Conservation (phyloP, 2,797 vertebrate species). For the Enteromius argenteus region DNA sequence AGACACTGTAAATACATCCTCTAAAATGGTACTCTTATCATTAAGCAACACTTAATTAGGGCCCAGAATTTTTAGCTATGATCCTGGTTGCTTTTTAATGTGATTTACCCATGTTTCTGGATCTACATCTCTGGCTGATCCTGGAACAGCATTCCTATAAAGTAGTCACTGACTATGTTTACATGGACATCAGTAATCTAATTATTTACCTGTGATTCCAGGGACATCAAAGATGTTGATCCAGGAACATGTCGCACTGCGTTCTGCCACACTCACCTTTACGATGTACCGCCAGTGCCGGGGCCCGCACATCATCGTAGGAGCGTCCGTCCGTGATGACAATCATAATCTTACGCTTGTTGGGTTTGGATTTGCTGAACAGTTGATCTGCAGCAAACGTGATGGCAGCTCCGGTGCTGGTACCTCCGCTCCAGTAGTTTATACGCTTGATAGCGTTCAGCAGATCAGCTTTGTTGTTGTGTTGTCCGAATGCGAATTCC, state of each 20-base stretch:
- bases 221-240: too few relatives aligned
- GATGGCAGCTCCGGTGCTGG: slow-evolving; percentile 96
- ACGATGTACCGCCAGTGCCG: slow-evolving; percentile 86
- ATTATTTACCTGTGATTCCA: too few relatives aligned
- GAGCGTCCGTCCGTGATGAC: slow-evolving; percentile 96
- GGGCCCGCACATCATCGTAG: slow-evolving; percentile 89
- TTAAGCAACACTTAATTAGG: background rate
- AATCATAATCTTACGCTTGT: slow-evolving; percentile 97
- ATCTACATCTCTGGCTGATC: background rate
- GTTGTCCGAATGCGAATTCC: slow-evolving; percentile 91
- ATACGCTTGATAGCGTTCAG: slow-evolving; percentile 91
- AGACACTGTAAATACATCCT: background rate
- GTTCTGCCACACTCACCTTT: slow-evolving; percentile 80
- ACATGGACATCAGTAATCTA: background rate
- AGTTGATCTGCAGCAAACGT: slow-evolving; percentile 90
- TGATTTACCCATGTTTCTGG: background rate
- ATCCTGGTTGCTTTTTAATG: background rate
- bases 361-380: slow-evolving; percentile 96
- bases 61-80: background rate
- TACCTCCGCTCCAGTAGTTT: slow-evolving; percentile 97
- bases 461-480: slow-evolving; percentile 88
- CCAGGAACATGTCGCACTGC: too few relatives aligned
- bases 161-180: background rate
- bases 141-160: background rate
- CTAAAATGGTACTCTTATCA: background rate